Conservation (phyloP, 2,113 vertebrate genomes). For the Trichomycterus rosablanca region DNA sequence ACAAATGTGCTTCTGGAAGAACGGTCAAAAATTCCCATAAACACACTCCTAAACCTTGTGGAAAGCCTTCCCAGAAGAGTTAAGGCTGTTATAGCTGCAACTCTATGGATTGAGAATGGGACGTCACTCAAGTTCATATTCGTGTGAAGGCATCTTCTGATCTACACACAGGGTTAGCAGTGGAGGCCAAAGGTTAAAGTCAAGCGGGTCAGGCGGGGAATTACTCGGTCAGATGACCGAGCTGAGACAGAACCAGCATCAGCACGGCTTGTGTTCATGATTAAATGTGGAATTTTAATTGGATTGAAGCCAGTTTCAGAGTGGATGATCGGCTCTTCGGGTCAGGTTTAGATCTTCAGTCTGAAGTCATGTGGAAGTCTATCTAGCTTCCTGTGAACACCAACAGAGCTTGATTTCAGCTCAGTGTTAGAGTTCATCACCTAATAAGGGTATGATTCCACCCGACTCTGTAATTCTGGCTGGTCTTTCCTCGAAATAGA, state of each 20-base stretch:
- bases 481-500: neutral
- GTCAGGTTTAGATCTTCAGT: constrained; percentile 9
- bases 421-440: neutral
- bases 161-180: no score
- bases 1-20: no score
- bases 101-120: no score
- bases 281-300: constrained; percentile 75
- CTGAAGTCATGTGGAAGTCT: constrained; percentile 10
- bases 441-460: neutral
- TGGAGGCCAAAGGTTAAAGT: neutral
- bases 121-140: no score
- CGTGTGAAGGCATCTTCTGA: no score
- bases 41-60: no score
- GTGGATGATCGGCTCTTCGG: constrained; percentile 15
- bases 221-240: constrained; percentile 43
- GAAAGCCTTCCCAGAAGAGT: no score
- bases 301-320: constrained; percentile 66
- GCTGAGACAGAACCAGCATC: constrained; percentile 15
- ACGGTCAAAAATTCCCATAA: no score
- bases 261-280: constrained; percentile 55
- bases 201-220: constrained; percentile 28
- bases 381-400: constrained; percentile 10
- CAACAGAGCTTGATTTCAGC: constrained; percentile 1
- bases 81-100: no score
- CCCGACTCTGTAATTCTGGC: neutral